A percentile compares a stretch with the other conserved stretches of the same genome.
These are phyloP conservation scores for Fragum sueziense DNA, from an alignment of 2,888 invertebrate genomes.

Conservation along the genomic window DNA sequence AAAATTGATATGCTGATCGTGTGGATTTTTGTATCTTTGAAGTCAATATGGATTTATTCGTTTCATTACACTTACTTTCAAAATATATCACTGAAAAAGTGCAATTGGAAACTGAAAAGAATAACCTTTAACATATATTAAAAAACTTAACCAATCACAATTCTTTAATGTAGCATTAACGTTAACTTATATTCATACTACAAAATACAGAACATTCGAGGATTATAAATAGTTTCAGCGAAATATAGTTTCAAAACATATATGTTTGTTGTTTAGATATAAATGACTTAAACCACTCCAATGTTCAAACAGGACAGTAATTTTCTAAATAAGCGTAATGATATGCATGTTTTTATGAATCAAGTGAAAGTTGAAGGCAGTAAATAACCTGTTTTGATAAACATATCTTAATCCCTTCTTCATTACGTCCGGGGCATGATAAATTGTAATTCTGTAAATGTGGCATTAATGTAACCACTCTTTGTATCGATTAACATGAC, in stretches of 20 bases:
- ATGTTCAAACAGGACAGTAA: too few relatives aligned
- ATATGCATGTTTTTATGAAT: neutral
- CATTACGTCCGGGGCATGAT: neutral
- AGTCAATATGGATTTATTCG: neutral
- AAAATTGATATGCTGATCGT: neutral
- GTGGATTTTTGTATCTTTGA: neutral
- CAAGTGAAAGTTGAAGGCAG: neutral
- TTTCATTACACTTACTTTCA: neutral
- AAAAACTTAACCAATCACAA: too few relatives aligned
- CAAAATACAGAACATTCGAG: too few relatives aligned
- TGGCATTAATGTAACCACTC: neutral
- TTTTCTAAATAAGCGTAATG: too few relatives aligned
- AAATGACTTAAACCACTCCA: too few relatives aligned
- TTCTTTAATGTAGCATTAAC: too few relatives aligned
- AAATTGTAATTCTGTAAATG: too few relatives aligned
- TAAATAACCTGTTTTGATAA: slow-evolving; percentile 17
- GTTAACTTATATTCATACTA: too few relatives aligned
- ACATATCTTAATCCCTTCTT: slow-evolving; percentile 12
- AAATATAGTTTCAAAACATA: too few relatives aligned
- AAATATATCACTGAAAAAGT: neutral
- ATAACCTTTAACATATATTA: neutral
- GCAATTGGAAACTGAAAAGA: neutral
- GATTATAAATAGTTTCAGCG: too few relatives aligned
- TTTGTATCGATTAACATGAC: neutral
- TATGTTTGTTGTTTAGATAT: too few relatives aligned